Conservation (phyloP, 2,797 vertebrate species). For the Luscinia megarhynchos region DNA sequence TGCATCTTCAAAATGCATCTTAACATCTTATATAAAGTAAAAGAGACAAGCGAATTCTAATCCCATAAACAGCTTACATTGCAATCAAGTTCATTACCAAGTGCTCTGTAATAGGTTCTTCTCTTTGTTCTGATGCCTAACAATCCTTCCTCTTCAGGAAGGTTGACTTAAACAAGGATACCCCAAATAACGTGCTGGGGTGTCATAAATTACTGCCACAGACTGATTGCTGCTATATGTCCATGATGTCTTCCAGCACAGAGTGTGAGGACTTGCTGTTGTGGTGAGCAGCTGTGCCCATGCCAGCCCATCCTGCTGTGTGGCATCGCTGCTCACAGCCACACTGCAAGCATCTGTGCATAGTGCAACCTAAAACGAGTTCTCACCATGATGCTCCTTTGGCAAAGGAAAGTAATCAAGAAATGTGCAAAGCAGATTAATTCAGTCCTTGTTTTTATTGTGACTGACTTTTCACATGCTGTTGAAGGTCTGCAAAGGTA, state of each 20-base stretch:
- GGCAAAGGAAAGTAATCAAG: not conserved
- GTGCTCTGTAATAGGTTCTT: not conserved
- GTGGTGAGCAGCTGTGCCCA: not conserved
- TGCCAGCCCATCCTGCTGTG: fast-evolving
- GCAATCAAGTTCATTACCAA: not conserved
- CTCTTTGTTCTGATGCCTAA: not conserved
- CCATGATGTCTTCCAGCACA: no score
- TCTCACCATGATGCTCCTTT: not conserved
- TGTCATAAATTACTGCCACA: not conserved
- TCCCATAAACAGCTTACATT: not conserved
- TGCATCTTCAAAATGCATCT: not conserved
- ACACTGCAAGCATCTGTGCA: fast-evolving
- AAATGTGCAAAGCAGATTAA: not conserved
- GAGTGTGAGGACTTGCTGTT: not conserved
- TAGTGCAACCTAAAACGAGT: fast-evolving
- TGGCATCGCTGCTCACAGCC: not conserved
- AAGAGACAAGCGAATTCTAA: not conserved
- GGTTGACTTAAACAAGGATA: not conserved
- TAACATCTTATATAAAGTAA: not conserved
- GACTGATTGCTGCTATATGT: not conserved
- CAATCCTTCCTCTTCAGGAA: not conserved
- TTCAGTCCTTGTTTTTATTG: not conserved
- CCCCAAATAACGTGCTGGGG: not conserved
- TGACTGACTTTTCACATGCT: not conserved
- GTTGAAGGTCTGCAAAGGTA: not conserved